phyloP scores from a whole-genome alignment of 1,140 invertebrate genomes.

The Conus betulinus region DNA sequence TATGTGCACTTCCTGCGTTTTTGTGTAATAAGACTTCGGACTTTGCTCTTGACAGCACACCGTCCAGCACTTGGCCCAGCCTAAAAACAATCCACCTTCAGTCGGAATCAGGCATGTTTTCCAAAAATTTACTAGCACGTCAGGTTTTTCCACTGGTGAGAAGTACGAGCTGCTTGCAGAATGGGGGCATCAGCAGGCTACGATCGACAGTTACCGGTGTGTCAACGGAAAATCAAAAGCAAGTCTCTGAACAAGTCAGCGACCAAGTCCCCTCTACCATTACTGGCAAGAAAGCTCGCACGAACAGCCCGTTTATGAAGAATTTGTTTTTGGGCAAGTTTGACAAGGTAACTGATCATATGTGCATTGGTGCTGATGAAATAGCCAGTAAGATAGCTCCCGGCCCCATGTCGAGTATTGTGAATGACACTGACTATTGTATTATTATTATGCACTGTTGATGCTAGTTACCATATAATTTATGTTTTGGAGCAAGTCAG shows the following conservation, averaged over 20 bases:
- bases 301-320: slow-evolving; percentile 63
- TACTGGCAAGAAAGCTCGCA: slow-evolving; percentile 43
- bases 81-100: neutral
- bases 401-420: too few species aligned
- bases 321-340: slow-evolving; percentile 68
- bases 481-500: too few species aligned
- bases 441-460: too few species aligned
- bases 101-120: slow-evolving; percentile 6
- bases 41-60: slow-evolving; percentile 2
- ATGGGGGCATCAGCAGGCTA: neutral
- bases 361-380: too few species aligned
- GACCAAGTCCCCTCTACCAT: slow-evolving; percentile 30
- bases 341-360: slow-evolving; percentile 59
- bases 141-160: neutral
- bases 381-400: too few species aligned
- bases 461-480: too few species aligned
- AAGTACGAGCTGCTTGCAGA: neutral
- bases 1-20: neutral
- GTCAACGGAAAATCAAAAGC: neutral
- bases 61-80: neutral
- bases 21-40: neutral
- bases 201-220: slow-evolving; percentile 7
- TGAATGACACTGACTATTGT: too few species aligned
- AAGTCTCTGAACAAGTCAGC: slow-evolving; percentile 30
- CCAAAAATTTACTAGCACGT: slow-evolving; percentile 9